phyloP scores from a whole-genome alignment of 1,140 invertebrate genomes.

The Drosophila pruinosa region DNA sequence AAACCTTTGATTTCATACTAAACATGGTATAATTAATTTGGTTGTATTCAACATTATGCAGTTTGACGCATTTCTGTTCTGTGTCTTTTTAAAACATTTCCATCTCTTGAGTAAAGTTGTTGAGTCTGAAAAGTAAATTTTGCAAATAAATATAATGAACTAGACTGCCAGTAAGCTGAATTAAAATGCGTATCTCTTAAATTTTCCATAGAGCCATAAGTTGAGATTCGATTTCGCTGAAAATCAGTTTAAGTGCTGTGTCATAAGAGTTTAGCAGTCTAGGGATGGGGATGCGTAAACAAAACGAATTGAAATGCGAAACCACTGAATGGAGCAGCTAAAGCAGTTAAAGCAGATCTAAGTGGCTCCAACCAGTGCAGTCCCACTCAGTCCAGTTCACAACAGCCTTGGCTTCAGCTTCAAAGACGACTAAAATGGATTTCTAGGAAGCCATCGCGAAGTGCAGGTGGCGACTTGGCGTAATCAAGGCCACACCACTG shows the following conservation, averaged over 20 bases:
- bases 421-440: constrained; percentile 1
- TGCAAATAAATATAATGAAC: neutral
- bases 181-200: constrained; percentile 22
- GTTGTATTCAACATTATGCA: too few relatives aligned
- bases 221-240: neutral
- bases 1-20: neutral
- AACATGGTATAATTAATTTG: too few relatives aligned
- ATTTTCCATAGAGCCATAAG: neutral
- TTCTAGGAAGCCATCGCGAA: constrained; percentile 23
- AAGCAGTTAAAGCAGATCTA: constrained; percentile 8
- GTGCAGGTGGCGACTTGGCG: neutral
- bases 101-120: too few relatives aligned
- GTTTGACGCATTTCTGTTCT: too few relatives aligned
- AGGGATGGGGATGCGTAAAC: constrained; percentile 45
- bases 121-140: too few relatives aligned
- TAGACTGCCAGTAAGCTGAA: neutral
- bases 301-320: constrained; percentile 32
- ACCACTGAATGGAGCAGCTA: constrained; percentile 6
- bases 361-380: constrained; percentile 32
- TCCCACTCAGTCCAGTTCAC: constrained; percentile 2
- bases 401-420: neutral
- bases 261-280: constrained; percentile 37
- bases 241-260: constrained; percentile 50
- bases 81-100: too few relatives aligned
- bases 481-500: constrained; percentile 10